Evolutionary conservation across 2,888 invertebrate species (phyloP), one percentile per base, ranked within the genome.

Genomic region (Empis livida): DNA sequence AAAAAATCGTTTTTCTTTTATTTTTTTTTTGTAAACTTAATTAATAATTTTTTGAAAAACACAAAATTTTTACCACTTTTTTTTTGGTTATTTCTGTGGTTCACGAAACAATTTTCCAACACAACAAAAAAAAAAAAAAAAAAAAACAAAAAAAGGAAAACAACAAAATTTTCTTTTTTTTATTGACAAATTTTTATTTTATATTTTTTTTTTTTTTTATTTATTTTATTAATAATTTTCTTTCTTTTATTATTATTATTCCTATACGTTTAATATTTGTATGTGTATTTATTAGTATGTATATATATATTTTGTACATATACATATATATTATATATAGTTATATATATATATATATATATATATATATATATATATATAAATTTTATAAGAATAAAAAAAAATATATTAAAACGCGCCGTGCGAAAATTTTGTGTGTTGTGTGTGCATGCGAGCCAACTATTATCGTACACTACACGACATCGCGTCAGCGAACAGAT

Each of bases 371-470:
- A 15, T 35, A n/a, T 35, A n/a, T 39, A 11, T 39, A 13, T 39
- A n/a, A n/a, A 16, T 39, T 39, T 17, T 17, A 17, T 39, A 44
- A 39, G 44, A 10, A 43, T 15, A 41, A 23, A 43, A 20, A 17
- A 46, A 44, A 49, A 20, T 30, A 23, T 37, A 16, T 48, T 44
- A 55, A 64, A 65, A 60, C 62, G 60, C 61, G 62, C 60, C 61
- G 61, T 63, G 63, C 59, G 57, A 64, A 64, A 62, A 62, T 59
- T 60, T 62, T 61, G 61, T 62, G 61, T 63, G 62, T 61, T 58
- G 61, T 64, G 64, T 64, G 61, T 61, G 63, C 63, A 65, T 65
- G 66, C 64, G 63, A 63, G 60, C 65, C 66, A 65, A 65, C 65
- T 65, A 64, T 56, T 55, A 56, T 56, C 55, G 54, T 55, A 56